phyloP scores from a whole-genome alignment of 2,113 vertebrate species.

The Oophaga pumilio region DNA sequence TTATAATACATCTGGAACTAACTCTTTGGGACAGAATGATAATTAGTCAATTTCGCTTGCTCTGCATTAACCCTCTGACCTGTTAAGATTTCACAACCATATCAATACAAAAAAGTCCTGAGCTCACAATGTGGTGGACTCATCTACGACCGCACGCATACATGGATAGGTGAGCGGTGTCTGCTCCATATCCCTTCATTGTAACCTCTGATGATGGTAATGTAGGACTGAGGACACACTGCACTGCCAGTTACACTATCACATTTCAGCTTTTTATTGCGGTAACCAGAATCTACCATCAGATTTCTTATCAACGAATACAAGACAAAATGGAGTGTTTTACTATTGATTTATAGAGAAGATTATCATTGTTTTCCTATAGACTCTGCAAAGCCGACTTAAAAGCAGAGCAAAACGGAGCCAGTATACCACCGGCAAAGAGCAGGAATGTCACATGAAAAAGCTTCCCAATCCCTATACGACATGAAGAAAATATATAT shows the following conservation, averaged over 20 bases:
- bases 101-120: constrained; percentile 13
- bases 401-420: not conserved
- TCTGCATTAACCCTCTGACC: constrained; percentile 47
- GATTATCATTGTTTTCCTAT: not conserved
- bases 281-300: constrained; percentile 20
- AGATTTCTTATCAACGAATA: constrained; percentile 28
- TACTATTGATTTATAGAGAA: constrained; percentile 37
- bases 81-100: constrained; percentile 31
- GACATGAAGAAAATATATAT: not conserved
- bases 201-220: not conserved
- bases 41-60: constrained; percentile 32
- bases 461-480: not conserved
- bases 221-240: constrained; percentile 1
- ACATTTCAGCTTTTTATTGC: constrained; percentile 37
- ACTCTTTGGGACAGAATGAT: constrained; percentile 27
- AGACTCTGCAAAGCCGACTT: not conserved
- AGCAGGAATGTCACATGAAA: not conserved
- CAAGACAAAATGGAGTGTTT: constrained; percentile 32
- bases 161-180: constrained; percentile 7
- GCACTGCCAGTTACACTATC: constrained; percentile 8
- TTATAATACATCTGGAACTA: constrained; percentile 43
- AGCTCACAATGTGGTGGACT: constrained; percentile 1
- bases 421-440: not conserved
- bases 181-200: constrained; percentile 7
- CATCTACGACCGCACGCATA: not conserved